These are phyloP conservation scores for Anarsia innoxiella DNA, from an alignment of 2,888 invertebrate genomes.

Conservation along the genomic window DNA sequence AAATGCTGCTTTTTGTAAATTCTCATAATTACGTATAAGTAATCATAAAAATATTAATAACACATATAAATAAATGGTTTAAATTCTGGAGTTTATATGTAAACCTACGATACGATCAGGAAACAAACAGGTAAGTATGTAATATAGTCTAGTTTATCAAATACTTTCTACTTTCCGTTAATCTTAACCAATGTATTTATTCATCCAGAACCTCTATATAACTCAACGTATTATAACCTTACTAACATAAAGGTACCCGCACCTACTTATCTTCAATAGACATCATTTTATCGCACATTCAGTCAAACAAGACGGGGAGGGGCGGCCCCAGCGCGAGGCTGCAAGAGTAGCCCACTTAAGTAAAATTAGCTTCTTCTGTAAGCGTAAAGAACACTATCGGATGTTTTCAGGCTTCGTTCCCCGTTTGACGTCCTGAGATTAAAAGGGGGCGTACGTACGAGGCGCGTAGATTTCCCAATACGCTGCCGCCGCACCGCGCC, in stretches of 20 bases:
- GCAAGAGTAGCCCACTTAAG: slow-evolving; percentile 71
- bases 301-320: slow-evolving; percentile 51
- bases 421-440: slow-evolving; percentile 56
- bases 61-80: too few relatives aligned
- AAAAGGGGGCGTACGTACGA: slow-evolving; percentile 50
- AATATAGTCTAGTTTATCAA: too few relatives aligned
- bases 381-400: slow-evolving; percentile 70
- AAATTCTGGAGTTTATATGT: too few relatives aligned
- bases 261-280: not conserved
- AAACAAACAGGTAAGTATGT: too few relatives aligned
- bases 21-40: too few relatives aligned
- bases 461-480: slow-evolving; percentile 40
- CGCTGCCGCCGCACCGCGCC: too few relatives aligned
- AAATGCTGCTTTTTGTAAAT: slow-evolving; percentile 41
- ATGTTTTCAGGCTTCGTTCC: slow-evolving; percentile 55
- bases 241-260: too few relatives aligned
- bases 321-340: slow-evolving; percentile 39
- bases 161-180: too few relatives aligned
- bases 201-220: too few relatives aligned
- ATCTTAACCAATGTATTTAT: too few relatives aligned
- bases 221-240: not conserved
- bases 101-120: too few relatives aligned
- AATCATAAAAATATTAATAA: too few relatives aligned
- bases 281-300: slow-evolving; percentile 46
- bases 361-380: slow-evolving; percentile 73